These are phyloP conservation scores for Onychomys torridus DNA, from an alignment of 2,797 vertebrate genomes.

Conservation along the genomic window DNA sequence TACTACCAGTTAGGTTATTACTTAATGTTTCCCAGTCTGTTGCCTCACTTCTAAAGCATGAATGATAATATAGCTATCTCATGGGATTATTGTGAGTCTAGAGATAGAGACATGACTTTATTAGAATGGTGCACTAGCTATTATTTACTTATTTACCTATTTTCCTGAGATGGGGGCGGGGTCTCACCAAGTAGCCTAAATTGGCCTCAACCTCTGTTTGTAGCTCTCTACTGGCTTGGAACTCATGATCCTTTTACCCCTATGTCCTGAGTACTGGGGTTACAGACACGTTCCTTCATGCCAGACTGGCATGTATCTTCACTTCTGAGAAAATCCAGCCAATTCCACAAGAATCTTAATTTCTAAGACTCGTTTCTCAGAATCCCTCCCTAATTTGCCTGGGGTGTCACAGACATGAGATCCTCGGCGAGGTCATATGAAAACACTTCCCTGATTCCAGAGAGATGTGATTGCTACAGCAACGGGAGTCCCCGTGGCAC, in stretches of 20 bases:
- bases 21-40: constrained; percentile 22
- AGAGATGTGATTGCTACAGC: neutral
- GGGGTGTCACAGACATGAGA: constrained; percentile 21
- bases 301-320: neutral
- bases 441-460: constrained; percentile 46
- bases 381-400: neutral
- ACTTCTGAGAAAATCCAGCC: constrained; percentile 3
- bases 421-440: neutral
- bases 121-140: neutral
- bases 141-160: neutral
- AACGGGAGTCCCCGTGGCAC: neutral
- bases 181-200: neutral
- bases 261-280: neutral
- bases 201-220: neutral
- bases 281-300: neutral
- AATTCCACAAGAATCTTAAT: constrained; percentile 38
- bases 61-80: neutral
- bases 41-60: neutral
- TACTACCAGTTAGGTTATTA: neutral
- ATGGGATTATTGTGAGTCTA: neutral
- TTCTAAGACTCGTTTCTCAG: constrained; percentile 38
- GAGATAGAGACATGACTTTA: neutral
- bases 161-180: neutral
- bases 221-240: neutral
- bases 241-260: neutral